These are phyloP conservation scores for Marmota flaviventris DNA, from an alignment of 2,113 vertebrate species.

Conservation along the genomic window DNA sequence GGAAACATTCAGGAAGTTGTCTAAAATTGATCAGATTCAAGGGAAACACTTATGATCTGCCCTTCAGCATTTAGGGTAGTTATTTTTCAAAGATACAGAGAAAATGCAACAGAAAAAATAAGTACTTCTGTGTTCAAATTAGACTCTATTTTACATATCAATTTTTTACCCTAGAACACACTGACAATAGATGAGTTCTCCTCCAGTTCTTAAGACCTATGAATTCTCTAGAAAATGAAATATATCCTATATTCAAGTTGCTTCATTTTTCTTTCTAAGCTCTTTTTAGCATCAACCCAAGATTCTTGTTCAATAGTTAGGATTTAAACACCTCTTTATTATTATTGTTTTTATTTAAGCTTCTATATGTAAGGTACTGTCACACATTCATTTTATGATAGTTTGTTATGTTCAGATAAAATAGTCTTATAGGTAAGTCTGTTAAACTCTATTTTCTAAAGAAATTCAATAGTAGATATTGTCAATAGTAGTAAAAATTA, in stretches of 20 bases:
- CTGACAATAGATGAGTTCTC: background rate
- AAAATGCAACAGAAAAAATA: constrained; percentile 40
- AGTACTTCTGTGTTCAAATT: constrained; percentile 16
- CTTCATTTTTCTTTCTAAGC: background rate
- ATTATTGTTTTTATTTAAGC: constrained; percentile 7
- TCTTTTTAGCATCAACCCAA: constrained; percentile 55
- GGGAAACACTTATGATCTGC: background rate
- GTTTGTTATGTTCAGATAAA: background rate
- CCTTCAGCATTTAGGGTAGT: background rate
- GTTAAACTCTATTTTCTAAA: constrained; percentile 47
- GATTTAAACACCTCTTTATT: background rate
- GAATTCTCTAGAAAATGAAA: constrained; percentile 54
- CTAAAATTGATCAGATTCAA: background rate
- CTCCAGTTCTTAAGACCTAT: background rate
- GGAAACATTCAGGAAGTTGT: constrained; percentile 34
- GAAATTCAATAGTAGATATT: constrained; percentile 17
- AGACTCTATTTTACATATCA: background rate
- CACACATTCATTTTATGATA: constrained; percentile 2
- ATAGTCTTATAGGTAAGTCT: background rate
- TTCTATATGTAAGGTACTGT: background rate
- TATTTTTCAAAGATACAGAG: constrained; percentile 47
- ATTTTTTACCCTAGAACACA: background rate
- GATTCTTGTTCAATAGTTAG: constrained; percentile 18
- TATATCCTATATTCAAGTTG: background rate
- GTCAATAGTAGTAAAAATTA: background rate